These are phyloP conservation scores for Drosophila kanekoi DNA, from an alignment of 2,888 invertebrate species.

Conservation along the genomic window DNA sequence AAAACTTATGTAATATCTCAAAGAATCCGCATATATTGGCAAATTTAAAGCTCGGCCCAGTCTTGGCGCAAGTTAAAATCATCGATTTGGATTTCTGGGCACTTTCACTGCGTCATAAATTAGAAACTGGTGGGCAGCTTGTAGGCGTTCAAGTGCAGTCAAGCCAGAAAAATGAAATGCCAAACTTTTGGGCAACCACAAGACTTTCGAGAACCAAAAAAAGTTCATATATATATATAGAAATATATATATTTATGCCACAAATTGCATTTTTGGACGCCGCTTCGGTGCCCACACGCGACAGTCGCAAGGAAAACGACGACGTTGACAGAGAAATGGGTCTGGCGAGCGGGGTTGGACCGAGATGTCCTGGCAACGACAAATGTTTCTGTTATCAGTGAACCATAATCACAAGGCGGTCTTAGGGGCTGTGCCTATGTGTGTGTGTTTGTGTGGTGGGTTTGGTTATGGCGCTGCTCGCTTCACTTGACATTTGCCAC, in stretches of 20 bases:
- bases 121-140: slow-evolving; percentile 27
- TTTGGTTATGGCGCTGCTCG: slow-evolving; percentile 19
- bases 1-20: background rate
- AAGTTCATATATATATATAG: slow-evolving; percentile 8
- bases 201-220: slow-evolving; percentile 11
- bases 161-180: slow-evolving; percentile 52
- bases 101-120: slow-evolving; percentile 52
- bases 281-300: slow-evolving; percentile 43
- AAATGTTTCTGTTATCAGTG: slow-evolving; percentile 56
- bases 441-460: no score
- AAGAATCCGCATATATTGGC: slow-evolving; percentile 4
- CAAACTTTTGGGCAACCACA: slow-evolving; percentile 42
- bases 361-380: slow-evolving; percentile 47
- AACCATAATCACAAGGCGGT: slow-evolving; percentile 50
- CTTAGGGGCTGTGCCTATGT: background rate
- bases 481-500: slow-evolving; percentile 72
- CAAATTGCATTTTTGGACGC: slow-evolving; percentile 56
- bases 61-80: slow-evolving; percentile 15
- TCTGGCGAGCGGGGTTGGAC: background rate
- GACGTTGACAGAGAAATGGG: slow-evolving; percentile 8
- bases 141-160: slow-evolving; percentile 61
- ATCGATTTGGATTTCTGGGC: slow-evolving; percentile 26
- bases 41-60: slow-evolving; percentile 1
- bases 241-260: slow-evolving; percentile 21
- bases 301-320: slow-evolving; percentile 9